phyloP scores from a whole-genome alignment of 2,888 invertebrate genomes.

The Blastobasis lacticolella region DNA sequence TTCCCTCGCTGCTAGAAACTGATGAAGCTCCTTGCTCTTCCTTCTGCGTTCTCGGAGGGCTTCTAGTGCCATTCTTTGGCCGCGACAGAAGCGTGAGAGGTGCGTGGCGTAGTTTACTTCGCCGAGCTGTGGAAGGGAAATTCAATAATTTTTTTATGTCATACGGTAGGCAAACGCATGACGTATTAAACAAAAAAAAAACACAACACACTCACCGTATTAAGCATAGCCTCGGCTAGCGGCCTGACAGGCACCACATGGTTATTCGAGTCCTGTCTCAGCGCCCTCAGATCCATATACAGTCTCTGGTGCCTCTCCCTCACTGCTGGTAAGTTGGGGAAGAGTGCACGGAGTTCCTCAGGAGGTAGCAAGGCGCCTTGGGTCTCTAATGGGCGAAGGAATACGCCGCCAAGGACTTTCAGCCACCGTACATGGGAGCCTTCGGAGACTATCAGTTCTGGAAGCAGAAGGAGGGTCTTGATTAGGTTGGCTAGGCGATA shows the following conservation, averaged over 20 bases:
- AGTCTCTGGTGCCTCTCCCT: constrained; percentile 61
- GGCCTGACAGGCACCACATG: constrained; percentile 46
- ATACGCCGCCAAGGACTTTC: constrained; percentile 87
- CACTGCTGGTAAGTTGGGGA: constrained; percentile 90
- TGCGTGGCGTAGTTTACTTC: constrained; percentile 84
- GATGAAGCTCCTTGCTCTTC: constrained; percentile 85
- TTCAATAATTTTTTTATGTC: too few relatives aligned
- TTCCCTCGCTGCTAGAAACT: constrained; percentile 85
- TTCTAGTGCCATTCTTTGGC: constrained; percentile 90
- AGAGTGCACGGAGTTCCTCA: constrained; percentile 84
- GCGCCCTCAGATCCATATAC: constrained; percentile 42
- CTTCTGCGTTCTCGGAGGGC: constrained; percentile 83
- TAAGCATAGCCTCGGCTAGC: constrained; percentile 56
- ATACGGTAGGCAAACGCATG: too few relatives aligned
- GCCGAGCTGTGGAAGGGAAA: constrained; percentile 68
- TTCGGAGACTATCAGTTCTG: constrained; percentile 88
- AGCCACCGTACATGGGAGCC: constrained; percentile 91
- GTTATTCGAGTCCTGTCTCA: constrained; percentile 26
- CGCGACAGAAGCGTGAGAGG: constrained; percentile 86
- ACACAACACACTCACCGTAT: constrained; percentile 34
- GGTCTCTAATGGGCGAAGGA: constrained; percentile 82
- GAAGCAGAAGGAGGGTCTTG: neutral
- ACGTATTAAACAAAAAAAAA: too few relatives aligned
- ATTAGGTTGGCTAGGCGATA: neutral
- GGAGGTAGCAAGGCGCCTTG: constrained; percentile 78